phyloP scores from a whole-genome alignment of 2,888 invertebrate species.

The Dascillus cervinus region DNA sequence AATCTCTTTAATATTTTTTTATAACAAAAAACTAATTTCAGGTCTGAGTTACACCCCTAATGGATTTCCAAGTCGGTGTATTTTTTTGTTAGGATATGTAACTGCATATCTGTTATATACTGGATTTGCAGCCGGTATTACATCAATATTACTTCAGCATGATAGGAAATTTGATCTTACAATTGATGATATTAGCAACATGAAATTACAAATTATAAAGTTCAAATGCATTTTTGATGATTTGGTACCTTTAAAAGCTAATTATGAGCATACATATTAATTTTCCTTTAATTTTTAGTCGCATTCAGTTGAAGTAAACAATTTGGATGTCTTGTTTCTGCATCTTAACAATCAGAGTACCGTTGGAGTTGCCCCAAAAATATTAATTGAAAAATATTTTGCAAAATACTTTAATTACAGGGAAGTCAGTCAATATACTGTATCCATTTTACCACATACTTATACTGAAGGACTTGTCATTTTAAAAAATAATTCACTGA shows the following conservation, averaged over 20 bases:
- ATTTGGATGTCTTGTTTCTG: conserved; percentile 22
- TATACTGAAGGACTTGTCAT: conserved; percentile 11
- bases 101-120: conserved; percentile 33
- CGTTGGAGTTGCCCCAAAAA: conserved; percentile 25
- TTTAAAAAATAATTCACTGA: conserved; percentile 18
- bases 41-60: conserved; percentile 31
- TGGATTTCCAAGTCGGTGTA: conserved; percentile 27
- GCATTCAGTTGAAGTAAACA: too few relatives aligned
- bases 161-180: conserved; percentile 17
- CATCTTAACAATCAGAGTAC: conserved; percentile 21
- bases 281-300: too few relatives aligned
- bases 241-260: too few relatives aligned
- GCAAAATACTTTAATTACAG: conserved; percentile 13
- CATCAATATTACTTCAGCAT: conserved; percentile 31
- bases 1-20: background rate
- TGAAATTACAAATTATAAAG: conserved; percentile 17
- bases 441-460: conserved; percentile 15
- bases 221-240: too few relatives aligned
- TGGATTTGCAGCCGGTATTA: conserved; percentile 34
- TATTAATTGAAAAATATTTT: conserved; percentile 21
- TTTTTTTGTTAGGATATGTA: conserved; percentile 32
- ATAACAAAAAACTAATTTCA: conserved; percentile 13
- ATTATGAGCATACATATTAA: too few relatives aligned
- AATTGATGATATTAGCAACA: conserved; percentile 15
- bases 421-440: conserved; percentile 10